Percentiles rank a stretch among this genome's conserved stretches.
These are phyloP conservation scores for Silurus glanis DNA, from an alignment of 2,113 vertebrate species.

Conservation along the genomic window DNA sequence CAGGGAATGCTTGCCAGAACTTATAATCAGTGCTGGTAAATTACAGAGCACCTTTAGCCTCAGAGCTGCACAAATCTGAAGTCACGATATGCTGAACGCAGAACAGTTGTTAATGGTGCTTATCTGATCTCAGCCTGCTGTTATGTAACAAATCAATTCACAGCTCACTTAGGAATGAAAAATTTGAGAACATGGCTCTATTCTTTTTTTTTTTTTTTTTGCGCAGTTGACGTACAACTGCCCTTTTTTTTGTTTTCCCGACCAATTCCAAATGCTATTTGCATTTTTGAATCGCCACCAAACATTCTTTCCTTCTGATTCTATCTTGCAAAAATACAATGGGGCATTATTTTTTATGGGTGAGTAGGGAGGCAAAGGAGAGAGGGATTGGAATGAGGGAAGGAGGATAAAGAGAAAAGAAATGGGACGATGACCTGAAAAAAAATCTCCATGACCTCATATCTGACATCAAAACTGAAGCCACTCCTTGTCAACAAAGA, in stretches of 20 bases:
- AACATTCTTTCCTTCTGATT: conserved; percentile 57
- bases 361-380: conserved; percentile 10
- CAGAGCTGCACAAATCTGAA: neutral
- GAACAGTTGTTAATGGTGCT: conserved; percentile 11
- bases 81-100: conserved; percentile 26
- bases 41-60: conserved; percentile 32
- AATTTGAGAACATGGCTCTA: conserved; percentile 38
- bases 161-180: conserved; percentile 26
- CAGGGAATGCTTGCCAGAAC: neutral
- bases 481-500: conserved; percentile 19
- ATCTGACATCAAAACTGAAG: conserved; percentile 30
- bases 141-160: conserved; percentile 46
- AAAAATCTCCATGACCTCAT: conserved; percentile 44
- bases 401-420: neutral
- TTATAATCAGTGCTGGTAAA: conserved; percentile 31
- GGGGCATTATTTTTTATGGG: conserved; percentile 41
- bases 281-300: conserved; percentile 59
- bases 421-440: conserved; percentile 45
- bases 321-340: conserved; percentile 54
- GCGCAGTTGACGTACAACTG: conserved; percentile 35
- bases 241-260: conserved; percentile 21
- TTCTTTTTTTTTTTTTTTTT: conserved; percentile 15
- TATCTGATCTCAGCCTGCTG: conserved; percentile 37
- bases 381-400: conserved; percentile 12
- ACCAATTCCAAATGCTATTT: conserved; percentile 51